These are phyloP conservation scores for Apolygus lucorum DNA, from an alignment of 1,140 invertebrate genomes.

Conservation along the genomic window DNA sequence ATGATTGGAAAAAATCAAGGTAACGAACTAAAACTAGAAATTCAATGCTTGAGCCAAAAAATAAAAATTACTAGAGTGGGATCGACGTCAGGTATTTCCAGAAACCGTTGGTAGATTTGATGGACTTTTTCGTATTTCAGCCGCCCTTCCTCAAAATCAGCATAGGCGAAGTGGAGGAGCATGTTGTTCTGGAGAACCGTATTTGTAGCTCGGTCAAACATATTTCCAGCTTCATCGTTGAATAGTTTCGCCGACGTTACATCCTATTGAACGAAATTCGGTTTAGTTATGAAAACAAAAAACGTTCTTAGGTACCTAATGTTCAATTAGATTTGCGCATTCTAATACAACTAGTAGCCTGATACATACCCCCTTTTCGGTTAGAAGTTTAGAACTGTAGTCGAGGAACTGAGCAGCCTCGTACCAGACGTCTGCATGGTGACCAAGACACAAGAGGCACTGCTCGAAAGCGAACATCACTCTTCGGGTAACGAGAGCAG, in stretches of 20 bases:
- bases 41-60: too few species aligned
- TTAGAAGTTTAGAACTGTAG: constrained; percentile 80
- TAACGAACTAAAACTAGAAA: too few species aligned
- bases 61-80: constrained; percentile 76
- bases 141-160: constrained; percentile 96
- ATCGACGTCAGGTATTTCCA: constrained; percentile 83
- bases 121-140: constrained; percentile 97
- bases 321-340: too few species aligned
- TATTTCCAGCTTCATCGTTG: constrained; percentile 84
- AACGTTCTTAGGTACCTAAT: neutral
- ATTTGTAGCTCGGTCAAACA: constrained; percentile 84
- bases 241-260: constrained; percentile 83
- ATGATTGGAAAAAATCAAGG: too few species aligned
- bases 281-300: neutral
- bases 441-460: constrained; percentile 88
- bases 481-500: constrained; percentile 78
- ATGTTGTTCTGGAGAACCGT: constrained; percentile 83
- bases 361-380: constrained; percentile 89
- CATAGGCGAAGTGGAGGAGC: constrained; percentile 94
- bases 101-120: constrained; percentile 86
- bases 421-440: constrained; percentile 98
- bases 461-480: constrained; percentile 99
- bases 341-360: too few species aligned
- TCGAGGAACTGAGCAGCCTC: constrained; percentile 95
- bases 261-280: constrained; percentile 53